Evolutionary conservation across 2,797 vertebrate genomes (phyloP).

Genomic region (Neostethus bicornis): DNA sequence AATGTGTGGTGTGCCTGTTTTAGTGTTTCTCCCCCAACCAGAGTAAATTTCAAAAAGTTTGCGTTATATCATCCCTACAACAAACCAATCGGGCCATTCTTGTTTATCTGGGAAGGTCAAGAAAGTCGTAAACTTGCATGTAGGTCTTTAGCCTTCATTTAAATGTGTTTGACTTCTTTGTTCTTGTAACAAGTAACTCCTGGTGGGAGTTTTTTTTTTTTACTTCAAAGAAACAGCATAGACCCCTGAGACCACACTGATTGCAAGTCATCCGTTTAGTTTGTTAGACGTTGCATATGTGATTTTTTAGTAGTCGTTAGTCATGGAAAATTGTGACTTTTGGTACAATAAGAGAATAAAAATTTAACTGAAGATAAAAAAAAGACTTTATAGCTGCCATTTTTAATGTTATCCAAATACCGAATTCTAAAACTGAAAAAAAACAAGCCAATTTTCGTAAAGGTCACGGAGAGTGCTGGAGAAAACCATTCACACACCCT

Average conservation of each 20-base stretch:
- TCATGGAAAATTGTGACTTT: conserved; percentile 20
- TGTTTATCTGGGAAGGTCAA: conserved; percentile 58
- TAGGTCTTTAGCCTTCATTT: conserved; percentile 65
- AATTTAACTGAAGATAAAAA: neutral
- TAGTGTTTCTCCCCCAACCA: conserved; percentile 15
- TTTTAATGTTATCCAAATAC: too few relatives aligned
- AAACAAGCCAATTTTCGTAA: too few relatives aligned
- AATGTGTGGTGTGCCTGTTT: too few relatives aligned
- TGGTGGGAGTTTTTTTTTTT: conserved; percentile 43
- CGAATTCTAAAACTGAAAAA: too few relatives aligned
- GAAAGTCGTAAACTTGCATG: conserved; percentile 62
- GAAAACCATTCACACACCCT: too few relatives aligned
- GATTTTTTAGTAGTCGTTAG: conserved; percentile 31
- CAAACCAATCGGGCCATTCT: conserved; percentile 47
- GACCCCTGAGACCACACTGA: conserved; percentile 53
- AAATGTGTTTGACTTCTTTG: conserved; percentile 71
- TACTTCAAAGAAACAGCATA: conserved; percentile 57
- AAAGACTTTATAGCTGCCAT: conserved; percentile 4
- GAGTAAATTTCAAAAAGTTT: conserved; percentile 32
- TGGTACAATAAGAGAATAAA: neutral
- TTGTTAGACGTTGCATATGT: conserved; percentile 41
- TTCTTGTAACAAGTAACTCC: conserved; percentile 56
- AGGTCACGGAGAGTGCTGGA: too few relatives aligned
- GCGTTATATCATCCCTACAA: conserved; percentile 30
- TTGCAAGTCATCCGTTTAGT: conserved; percentile 33